A percentile compares a stretch with the other conserved stretches of the same genome.
These are phyloP conservation scores for Drosophila persimilis DNA, from an alignment of 1,140 invertebrate genomes.

Conservation along the genomic window DNA sequence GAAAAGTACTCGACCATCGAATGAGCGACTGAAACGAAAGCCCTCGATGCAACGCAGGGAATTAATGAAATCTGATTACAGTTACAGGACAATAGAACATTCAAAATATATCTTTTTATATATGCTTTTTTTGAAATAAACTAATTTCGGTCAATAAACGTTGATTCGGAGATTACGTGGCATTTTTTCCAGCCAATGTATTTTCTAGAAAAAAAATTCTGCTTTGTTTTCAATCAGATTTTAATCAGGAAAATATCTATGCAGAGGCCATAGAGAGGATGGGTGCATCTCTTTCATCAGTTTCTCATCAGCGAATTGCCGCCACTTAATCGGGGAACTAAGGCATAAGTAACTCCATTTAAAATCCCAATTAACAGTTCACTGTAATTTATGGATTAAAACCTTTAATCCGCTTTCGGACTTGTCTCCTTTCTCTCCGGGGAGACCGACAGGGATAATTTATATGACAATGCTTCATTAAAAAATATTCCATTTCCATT, in stretches of 20 bases:
- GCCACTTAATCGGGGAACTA: too few relatives aligned
- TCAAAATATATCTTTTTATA: not conserved
- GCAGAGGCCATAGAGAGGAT: too few relatives aligned
- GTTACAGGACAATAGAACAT: conserved; percentile 21
- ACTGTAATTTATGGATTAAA: not conserved
- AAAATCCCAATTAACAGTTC: not conserved
- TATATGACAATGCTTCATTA: conserved; percentile 20
- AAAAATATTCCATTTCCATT: conserved; percentile 45
- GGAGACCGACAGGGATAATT: conserved; percentile 16
- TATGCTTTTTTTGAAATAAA: conserved; percentile 3
- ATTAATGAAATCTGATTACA: conserved; percentile 48
- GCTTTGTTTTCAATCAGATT: too few relatives aligned
- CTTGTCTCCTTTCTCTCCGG: not conserved
- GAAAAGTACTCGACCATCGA: conserved; percentile 37
- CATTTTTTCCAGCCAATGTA: not conserved
- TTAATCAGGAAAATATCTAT: too few relatives aligned
- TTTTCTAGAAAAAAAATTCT: too few relatives aligned
- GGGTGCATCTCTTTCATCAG: too few relatives aligned
- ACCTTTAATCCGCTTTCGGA: not conserved
- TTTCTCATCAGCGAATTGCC: too few relatives aligned
- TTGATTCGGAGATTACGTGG: not conserved
- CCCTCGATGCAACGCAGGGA: conserved; percentile 21
- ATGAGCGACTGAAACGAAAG: conserved; percentile 16
- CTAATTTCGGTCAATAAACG: conserved; percentile 32
- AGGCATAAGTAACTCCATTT: too few relatives aligned